These are phyloP conservation scores for Arizona elegans DNA, from an alignment of 2,113 vertebrate genomes.

Conservation along the genomic window DNA sequence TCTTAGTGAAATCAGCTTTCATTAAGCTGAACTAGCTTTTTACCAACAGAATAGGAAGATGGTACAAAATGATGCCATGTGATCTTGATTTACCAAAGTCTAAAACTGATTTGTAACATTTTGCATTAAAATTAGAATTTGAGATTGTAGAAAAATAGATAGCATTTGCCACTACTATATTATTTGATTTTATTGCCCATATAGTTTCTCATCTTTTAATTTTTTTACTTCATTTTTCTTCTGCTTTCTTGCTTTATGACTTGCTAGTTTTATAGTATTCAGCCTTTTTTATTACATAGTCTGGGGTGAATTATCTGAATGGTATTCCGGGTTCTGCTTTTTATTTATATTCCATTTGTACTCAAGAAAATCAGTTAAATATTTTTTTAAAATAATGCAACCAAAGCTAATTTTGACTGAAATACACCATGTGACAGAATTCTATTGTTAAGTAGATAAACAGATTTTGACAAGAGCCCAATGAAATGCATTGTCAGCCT, in stretches of 20 bases:
- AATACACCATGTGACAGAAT: not conserved
- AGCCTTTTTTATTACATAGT: not conserved
- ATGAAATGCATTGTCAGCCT: not conserved
- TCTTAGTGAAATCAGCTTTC: not conserved
- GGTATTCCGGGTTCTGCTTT: not conserved
- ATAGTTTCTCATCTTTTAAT: not conserved
- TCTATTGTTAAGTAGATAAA: not conserved
- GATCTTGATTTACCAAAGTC: not conserved
- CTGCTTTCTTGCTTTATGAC: not conserved
- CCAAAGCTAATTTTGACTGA: not conserved
- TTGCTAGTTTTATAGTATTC: not conserved
- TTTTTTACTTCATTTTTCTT: not conserved
- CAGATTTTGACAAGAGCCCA: not conserved
- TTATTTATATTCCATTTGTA: not conserved
- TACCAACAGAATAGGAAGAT: not conserved
- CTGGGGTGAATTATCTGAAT: not conserved
- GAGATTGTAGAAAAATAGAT: not conserved
- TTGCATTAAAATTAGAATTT: not conserved
- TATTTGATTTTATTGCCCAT: not conserved
- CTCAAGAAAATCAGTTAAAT: not conserved
- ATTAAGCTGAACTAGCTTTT: not conserved
- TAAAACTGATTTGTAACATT: not conserved
- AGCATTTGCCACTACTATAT: not conserved
- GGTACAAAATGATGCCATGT: too few relatives aligned
- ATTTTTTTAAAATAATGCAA: not conserved